Base-by-base conservation (phyloP, 2,113 vertebrate species). In the Coreoperca whiteheadi region DNA sequence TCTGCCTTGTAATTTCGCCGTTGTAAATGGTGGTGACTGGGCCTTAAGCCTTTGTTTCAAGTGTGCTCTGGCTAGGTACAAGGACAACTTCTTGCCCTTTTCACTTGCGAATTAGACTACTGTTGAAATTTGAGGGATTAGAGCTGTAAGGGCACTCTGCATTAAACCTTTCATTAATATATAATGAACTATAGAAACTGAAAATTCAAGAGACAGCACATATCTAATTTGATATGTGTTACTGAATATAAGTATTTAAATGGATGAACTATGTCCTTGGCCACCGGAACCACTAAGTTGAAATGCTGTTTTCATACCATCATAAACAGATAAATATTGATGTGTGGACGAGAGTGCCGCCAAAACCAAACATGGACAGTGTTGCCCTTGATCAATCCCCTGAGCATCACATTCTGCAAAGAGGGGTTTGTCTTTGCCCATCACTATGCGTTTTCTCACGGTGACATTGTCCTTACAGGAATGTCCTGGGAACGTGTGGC, bases 311-410 rank as follows among this genome's bases (percentile, higher is more conserved):
- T 89, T 85, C 63, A 83, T 84, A 63, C 81, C 80, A 73, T 90
- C 87, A 88, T 92, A 92, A 94, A 91, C 85, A 80, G 85, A 92
- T 91, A 73, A 68, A 72, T 83, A 94, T 94, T 77, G 92, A 93
- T 91, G 70, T 21, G 59, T 43, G 34, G 74, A 85, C 2, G 28
- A 81, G 46, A 66, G 82, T 63, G 63, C 53, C 8, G 37, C 79
- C 81, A 82, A 89, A 91, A 69, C 63, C 74, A 89, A 82, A 89
- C 43, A 51, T n/a, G 34, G 78, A 37, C 53, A 4, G 65, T 53
- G 80, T 84, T 80, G 89, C 71, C 88, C 88, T 91, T 66, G 79
- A 92, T 89, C 75, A 64, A 90, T 90, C 68, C 8, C 48, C 37
- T 23, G 53, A 79, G 83, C 73, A 77, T 83, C 66, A 71, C 70